Percentiles rank a stretch among this genome's conserved stretches.
Conservation (phyloP, 2,888 invertebrate species). For the Meiosimyza decipiens region DNA sequence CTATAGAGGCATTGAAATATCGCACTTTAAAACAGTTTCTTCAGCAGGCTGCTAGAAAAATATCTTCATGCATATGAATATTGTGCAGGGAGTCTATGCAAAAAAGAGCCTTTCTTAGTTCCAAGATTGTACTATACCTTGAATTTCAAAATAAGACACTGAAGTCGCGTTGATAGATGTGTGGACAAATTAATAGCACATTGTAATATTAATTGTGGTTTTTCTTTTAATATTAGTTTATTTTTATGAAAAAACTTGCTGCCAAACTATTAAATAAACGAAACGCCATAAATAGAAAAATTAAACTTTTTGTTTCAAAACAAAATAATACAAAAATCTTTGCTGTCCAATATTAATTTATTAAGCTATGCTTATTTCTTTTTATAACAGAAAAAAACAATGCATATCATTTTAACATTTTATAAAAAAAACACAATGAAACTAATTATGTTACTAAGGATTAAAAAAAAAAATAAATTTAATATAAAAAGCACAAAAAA, state of each 20-base stretch:
- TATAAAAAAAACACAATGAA: neutral
- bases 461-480: conserved; percentile 19
- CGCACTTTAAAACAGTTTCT: too few species aligned
- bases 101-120: too few species aligned
- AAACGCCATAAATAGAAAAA: neutral
- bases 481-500: conserved; percentile 44
- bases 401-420: neutral
- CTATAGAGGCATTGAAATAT: too few species aligned
- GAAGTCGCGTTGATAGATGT: too few species aligned
- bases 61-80: too few species aligned
- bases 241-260: neutral
- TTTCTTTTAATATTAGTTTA: too few species aligned
- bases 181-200: too few species aligned
- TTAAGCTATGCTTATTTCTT: neutral
- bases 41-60: too few species aligned
- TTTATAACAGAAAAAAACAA: neutral
- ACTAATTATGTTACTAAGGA: conserved; percentile 5
- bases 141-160: too few species aligned
- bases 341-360: neutral
- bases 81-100: too few species aligned
- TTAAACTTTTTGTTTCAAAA: neutral
- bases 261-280: neutral
- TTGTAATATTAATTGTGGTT: too few species aligned
- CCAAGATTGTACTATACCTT: too few species aligned
- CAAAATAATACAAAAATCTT: neutral